Conservation (phyloP, 2,888 invertebrate species). For the Drosophila helvetica region DNA sequence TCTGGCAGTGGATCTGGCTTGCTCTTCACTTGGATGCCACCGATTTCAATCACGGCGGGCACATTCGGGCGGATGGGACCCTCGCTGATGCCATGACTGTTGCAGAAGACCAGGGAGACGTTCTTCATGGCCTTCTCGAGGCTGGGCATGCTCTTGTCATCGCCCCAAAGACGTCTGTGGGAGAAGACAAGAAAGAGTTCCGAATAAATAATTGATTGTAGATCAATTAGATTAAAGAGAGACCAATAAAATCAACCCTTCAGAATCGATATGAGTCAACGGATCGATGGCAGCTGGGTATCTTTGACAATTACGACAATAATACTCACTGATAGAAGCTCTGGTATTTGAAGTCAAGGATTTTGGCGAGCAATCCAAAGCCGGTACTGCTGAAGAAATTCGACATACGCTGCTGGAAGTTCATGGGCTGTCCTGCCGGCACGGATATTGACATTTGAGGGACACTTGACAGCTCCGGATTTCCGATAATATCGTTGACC, state of each 20-base stretch:
- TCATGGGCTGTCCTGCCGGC: slow-evolving; percentile 51
- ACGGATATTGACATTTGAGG: slow-evolving; percentile 63
- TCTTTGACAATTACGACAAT: neutral
- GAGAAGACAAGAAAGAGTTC: neutral
- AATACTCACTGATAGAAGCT: slow-evolving; percentile 69
- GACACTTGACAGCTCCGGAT: slow-evolving; percentile 72
- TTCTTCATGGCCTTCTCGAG: slow-evolving; percentile 73
- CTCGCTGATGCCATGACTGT: slow-evolving; percentile 78
- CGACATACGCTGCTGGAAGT: slow-evolving; percentile 60
- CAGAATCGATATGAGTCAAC: too few species aligned
- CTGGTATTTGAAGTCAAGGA: slow-evolving; percentile 31
- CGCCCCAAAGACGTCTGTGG: slow-evolving; percentile 48
- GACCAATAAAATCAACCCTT: too few species aligned
- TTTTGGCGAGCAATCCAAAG: slow-evolving; percentile 35
- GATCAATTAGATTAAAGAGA: too few species aligned
- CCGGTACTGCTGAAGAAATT: slow-evolving; percentile 52
- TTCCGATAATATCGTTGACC: slow-evolving; percentile 68
- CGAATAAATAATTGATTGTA: neutral
- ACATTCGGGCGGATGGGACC: slow-evolving; percentile 80
- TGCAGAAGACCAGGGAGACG: slow-evolving; percentile 79
- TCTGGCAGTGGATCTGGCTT: slow-evolving; percentile 79
- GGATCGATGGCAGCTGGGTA: neutral
- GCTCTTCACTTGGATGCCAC: slow-evolving; percentile 82
- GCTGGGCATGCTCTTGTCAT: slow-evolving; percentile 60
- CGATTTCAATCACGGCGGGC: slow-evolving; percentile 81